Conservation (phyloP, 2,113 vertebrate genomes). For the Reinhardtius hippoglossoides region DNA sequence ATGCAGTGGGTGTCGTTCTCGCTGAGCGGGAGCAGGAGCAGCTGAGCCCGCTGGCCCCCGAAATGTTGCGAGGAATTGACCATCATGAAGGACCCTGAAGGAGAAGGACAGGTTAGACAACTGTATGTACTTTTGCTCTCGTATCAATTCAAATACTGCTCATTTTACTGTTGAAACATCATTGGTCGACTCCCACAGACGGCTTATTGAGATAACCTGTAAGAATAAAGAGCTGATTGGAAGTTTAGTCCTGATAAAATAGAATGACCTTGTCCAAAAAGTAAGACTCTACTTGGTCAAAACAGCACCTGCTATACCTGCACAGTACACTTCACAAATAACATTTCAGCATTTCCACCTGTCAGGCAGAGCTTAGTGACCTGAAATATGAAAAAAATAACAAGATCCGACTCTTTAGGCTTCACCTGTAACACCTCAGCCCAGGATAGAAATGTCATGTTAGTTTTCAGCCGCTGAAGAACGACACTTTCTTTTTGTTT, state of each 20-base stretch:
- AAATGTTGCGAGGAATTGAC: constrained; percentile 93
- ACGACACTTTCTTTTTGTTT: constrained; percentile 16
- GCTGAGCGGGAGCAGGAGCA: constrained; percentile 90
- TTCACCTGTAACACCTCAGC: constrained; percentile 42
- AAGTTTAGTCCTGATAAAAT: not conserved
- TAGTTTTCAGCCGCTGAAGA: constrained; percentile 40
- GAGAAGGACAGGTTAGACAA: constrained; percentile 7
- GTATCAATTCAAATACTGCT: not conserved
- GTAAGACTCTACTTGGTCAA: not conserved
- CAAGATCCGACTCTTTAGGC: constrained; percentile 27
- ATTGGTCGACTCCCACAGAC: not conserved
- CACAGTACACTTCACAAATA: constrained; percentile 10
- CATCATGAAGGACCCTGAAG: constrained; percentile 92
- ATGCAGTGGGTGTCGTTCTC: constrained; percentile 98
- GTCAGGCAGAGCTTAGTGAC: not conserved
- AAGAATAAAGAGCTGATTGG: not conserved
- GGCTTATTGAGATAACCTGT: not conserved
- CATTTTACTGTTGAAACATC: not conserved
- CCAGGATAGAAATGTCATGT: constrained; percentile 61
- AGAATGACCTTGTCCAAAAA: not conserved
- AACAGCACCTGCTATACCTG: not conserved
- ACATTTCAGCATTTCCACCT: constrained; percentile 8
- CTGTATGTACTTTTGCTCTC: not conserved
- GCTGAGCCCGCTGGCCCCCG: constrained; percentile 88
- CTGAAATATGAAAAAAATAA: constrained; percentile 40